phyloP scores from a whole-genome alignment of 2,797 vertebrate species.

The Mus spretus region DNA sequence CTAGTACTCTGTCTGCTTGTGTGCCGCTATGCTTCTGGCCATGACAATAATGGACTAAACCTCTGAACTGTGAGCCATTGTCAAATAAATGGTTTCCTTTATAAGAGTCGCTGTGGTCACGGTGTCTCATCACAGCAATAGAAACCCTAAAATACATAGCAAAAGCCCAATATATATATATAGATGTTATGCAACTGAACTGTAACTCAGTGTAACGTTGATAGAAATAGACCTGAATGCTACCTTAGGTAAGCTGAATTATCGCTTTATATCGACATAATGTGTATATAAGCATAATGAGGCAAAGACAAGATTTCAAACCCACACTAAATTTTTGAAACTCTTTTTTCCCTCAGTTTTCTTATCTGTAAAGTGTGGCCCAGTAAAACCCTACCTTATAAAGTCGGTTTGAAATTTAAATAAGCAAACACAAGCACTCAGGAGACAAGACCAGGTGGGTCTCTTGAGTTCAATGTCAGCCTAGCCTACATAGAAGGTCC shows the following conservation, averaged over 20 bases:
- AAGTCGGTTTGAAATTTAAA: constrained; percentile 24
- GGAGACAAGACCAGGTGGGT: background rate
- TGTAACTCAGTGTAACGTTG: background rate
- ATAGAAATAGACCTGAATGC: background rate
- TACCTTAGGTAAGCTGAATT: background rate
- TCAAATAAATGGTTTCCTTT: background rate
- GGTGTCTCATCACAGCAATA: background rate
- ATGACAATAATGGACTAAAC: background rate
- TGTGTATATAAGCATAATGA: too few relatives aligned
- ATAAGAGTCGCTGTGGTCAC: background rate
- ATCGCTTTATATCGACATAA: fast-evolving
- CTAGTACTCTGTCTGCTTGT: background rate
- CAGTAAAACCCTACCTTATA: background rate
- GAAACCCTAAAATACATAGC: background rate
- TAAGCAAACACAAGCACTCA: background rate
- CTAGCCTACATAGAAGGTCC: background rate
- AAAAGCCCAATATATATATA: background rate
- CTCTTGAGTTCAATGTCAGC: background rate
- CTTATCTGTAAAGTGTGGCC: background rate
- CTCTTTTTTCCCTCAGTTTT: background rate
- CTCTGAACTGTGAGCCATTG: background rate
- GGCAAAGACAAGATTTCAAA: background rate
- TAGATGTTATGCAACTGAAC: background rate
- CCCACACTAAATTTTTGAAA: too few relatives aligned
- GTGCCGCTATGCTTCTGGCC: background rate